Evolutionary conservation across 2,113 vertebrate genomes (phyloP), one percentile per base, ranked within the genome.

Genomic region (Hemibagrus wyckioides): DNA sequence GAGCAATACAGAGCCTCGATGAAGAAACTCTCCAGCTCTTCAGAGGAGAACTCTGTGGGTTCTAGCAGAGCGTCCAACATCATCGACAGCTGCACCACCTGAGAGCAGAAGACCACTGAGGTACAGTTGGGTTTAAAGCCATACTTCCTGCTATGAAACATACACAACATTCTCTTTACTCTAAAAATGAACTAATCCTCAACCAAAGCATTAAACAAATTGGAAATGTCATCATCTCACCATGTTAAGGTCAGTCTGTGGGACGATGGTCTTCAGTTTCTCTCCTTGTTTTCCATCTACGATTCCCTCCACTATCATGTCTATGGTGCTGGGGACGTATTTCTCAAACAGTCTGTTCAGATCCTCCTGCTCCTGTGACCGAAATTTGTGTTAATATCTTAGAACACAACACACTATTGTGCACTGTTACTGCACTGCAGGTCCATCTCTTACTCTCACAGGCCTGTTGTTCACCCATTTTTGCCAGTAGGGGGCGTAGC

Each of bases 211-310:
- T 77, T 8, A n/a, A 6, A 33, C 48, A 33, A n/a, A 21, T 54
- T 9, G 30, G 48, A 50, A 17, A 79, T 79, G 76, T 33, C 1
- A 56, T 36, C 30, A 56, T 75, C 95, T 91, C 90, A 99, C 98
- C 98, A 99, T 98, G 87, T 99, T 99, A 19, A 99, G 93, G 91
- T 97, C 97, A 17, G 98, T 98, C 93, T 98, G 97, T 44, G 96
- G 97, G 52, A 99, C 94, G 25, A 99, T 93, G 0, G 95, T 98
- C 94, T 96, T 98, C 89, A 98, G 93, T 88, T 92, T 98, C 90
- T 95, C 89, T n/a, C 94, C 96, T 13, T 96, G 97, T 88, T 88
- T 95, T 3, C 97, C 97, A 0, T 97, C 96, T 69, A 97, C 93
- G 7, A 97, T 89, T 41, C 98, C 98, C 36, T 98, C 97, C 83